Percentiles rank a stretch among this genome's conserved stretches.
Evolutionary conservation across 2,797 vertebrate species (phyloP).

Genomic region (Falco biarmicus): DNA sequence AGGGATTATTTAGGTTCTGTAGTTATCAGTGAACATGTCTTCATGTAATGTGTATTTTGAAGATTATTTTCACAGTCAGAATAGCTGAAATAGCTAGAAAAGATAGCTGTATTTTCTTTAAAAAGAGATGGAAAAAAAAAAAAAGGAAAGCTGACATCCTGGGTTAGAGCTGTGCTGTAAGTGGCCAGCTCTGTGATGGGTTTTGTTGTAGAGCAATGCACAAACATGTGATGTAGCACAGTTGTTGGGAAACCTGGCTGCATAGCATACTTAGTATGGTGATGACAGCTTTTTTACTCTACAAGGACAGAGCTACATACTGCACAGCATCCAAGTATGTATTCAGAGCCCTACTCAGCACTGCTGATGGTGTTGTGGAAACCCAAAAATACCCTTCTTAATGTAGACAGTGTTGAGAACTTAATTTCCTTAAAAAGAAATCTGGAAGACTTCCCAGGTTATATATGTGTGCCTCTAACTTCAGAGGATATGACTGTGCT

Average conservation of each 20-base stretch:
- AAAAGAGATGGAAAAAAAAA: neutral
- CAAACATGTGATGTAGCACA: neutral
- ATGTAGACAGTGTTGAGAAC: neutral
- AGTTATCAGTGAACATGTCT: neutral
- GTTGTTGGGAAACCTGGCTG: neutral
- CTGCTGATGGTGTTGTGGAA: neutral
- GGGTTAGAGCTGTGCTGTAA: neutral
- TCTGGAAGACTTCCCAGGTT: constrained; percentile 10
- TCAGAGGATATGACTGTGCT: neutral
- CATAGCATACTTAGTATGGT: neutral
- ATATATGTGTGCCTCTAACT: neutral
- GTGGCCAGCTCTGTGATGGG: neutral
- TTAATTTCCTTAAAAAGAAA: constrained; percentile 40
- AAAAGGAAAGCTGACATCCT: neutral
- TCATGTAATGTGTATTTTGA: neutral
- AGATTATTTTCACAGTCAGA: neutral
- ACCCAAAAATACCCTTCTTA: constrained; percentile 20
- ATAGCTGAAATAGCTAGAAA: neutral
- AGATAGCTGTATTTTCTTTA: neutral
- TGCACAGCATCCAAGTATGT: neutral
- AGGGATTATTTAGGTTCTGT: neutral
- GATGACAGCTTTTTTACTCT: constrained; percentile 8
- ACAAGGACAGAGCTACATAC: neutral
- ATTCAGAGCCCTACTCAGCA: neutral
- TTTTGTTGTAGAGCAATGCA: neutral